A percentile compares a stretch with the other conserved stretches of the same genome.
phyloP scores from a whole-genome alignment of 92 coral and sea anemone species.

The Muricea muricata region DNA sequence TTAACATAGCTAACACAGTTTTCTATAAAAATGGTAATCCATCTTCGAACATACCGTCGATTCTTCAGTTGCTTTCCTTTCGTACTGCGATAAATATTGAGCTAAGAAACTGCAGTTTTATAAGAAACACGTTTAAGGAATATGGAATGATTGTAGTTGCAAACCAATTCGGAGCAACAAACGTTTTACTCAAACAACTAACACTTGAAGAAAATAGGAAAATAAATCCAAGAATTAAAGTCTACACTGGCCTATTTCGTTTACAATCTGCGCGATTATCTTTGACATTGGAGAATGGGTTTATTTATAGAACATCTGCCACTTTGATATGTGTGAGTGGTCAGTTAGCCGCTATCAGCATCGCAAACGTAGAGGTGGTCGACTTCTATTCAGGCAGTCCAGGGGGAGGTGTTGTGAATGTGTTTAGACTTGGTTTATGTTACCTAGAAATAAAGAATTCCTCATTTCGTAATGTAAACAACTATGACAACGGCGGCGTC shows the following conservation, averaged over 20 bases:
- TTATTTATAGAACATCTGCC: too few relatives aligned
- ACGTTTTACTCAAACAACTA: too few relatives aligned
- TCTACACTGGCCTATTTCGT: neutral
- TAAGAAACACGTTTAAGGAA: neutral
- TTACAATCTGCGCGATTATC: too few relatives aligned
- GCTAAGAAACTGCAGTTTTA: conserved; percentile 24
- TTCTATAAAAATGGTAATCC: neutral
- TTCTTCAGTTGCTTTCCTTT: neutral
- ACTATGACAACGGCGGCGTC: conserved; percentile 3
- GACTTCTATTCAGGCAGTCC: neutral
- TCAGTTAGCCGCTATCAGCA: too few relatives aligned
- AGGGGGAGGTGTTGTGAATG: conserved; percentile 20
- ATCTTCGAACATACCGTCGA: neutral
- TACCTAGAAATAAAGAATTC: too few relatives aligned
- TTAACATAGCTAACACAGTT: conserved; percentile 20
- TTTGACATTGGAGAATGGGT: too few relatives aligned
- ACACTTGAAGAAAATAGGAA: too few relatives aligned
- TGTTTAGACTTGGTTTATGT: neutral
- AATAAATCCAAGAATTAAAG: neutral
- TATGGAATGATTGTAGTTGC: conserved; percentile 21
- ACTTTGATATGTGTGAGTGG: too few relatives aligned
- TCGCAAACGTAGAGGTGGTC: neutral
- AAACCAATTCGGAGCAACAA: conserved; percentile 16
- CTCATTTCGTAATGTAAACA: conserved; percentile 4
- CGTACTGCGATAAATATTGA: neutral